Base-by-base conservation (phyloP, 2,888 invertebrate species). In the Lasiommata megera region DNA sequence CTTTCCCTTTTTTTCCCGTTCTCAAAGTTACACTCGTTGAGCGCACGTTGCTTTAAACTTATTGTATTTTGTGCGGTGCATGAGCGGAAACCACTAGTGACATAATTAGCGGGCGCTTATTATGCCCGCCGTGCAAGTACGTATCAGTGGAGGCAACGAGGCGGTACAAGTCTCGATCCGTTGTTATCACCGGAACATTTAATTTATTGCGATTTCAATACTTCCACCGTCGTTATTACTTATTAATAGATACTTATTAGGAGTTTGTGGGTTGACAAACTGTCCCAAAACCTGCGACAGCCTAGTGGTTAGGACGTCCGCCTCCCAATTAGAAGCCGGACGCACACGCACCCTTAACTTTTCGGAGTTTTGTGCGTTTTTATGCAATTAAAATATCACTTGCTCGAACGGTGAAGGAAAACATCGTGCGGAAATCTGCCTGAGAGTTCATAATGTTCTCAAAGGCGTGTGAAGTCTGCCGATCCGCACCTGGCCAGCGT, bases 31-130 rank as follows among this genome's bases (percentile, higher is more conserved):
- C 23, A 14, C 48, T 28, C 23, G 50, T 31, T 23, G 37, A 48
- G 41, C 14, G 28, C 16, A 38, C 6, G 28, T 7, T 12, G 14
- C 16, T 23, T 23, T 23, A 23, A 3, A 23, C 23, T 5, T 28
- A 11, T 29, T 51, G 23, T 12, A 38, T 51, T 38, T 36, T 40
- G 28, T 29, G 44, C 55, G 58, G 55, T 56, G 62, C 62, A 61
- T 61, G 64, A 61, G 62, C 66, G 65, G 65, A 63, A 59, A 58
- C 56, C 59, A 58, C 61, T 56, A 54, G 67, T 68, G 67, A 69
- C 69, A 68, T 72, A 71, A 72, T 72, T 71, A 73, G 69, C 60
- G 54, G 65, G 44, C 57, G 50, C 61, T 69, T 64, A 69, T 70
- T 67, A 68, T 56, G 55, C 37, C 17, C 12, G 28, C 48, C 57